Percentiles rank a stretch among this genome's conserved stretches.
phyloP scores from a whole-genome alignment of 2,113 vertebrate species.

The Melospiza melodia region DNA sequence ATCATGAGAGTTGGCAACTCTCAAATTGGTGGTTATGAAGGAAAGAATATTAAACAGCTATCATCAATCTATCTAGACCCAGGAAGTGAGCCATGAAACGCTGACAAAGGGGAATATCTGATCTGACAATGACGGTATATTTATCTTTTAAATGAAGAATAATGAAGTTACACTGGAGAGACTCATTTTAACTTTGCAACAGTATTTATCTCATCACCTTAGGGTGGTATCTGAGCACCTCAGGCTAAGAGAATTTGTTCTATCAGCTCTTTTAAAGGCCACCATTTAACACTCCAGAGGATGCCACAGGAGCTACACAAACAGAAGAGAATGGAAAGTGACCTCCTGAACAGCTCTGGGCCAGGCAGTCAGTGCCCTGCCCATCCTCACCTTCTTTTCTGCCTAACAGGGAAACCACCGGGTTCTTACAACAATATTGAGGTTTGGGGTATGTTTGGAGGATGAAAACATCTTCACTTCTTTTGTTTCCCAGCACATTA shows the following conservation, averaged over 20 bases:
- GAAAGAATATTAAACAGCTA: conserved; percentile 56
- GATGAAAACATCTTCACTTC: neutral
- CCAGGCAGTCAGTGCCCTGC: neutral
- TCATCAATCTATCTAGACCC: conserved; percentile 58
- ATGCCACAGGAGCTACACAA: neutral
- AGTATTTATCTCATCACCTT: neutral
- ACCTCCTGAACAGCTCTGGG: neutral
- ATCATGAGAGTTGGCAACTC: conserved; percentile 53
- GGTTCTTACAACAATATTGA: neutral
- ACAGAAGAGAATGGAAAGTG: neutral
- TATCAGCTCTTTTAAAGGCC: neutral
- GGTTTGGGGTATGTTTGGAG: neutral
- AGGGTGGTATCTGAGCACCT: neutral
- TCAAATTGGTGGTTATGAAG: conserved; percentile 53
- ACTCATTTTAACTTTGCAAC: conserved; percentile 23
- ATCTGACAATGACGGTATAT: conserved; percentile 41
- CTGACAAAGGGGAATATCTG: conserved; percentile 60
- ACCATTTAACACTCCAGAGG: neutral
- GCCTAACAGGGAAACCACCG: neutral
- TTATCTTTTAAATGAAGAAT: conserved; percentile 69
- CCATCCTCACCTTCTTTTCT: neutral
- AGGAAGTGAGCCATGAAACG: conserved; percentile 60
- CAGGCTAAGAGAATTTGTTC: neutral
- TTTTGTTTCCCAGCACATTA: neutral
- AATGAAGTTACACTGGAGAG: conserved; percentile 53